Evolutionary conservation across 2,113 vertebrate genomes (phyloP).

Genomic region (Nerophis lumbriciformis): DNA sequence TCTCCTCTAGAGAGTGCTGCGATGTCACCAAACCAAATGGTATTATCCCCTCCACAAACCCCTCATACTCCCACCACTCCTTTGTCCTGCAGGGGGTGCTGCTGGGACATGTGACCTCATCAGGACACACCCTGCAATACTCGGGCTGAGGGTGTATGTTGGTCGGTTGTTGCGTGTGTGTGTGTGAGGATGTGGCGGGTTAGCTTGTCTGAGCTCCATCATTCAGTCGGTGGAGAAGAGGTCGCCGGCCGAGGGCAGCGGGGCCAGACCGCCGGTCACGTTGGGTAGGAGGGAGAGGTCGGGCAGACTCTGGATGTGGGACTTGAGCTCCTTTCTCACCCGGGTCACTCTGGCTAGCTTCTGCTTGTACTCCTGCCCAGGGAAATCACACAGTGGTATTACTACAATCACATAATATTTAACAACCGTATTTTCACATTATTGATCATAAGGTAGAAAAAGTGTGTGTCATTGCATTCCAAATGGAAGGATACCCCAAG

Average conservation of each 20-base stretch:
- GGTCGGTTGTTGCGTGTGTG: conserved; percentile 11
- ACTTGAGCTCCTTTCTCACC: conserved; percentile 97
- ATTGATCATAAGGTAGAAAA: no score
- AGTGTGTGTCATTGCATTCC: background rate
- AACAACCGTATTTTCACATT: no score
- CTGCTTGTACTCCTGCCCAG: conserved; percentile 90
- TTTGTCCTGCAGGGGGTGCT: conserved; percentile 20
- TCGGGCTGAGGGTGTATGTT: conserved; percentile 33
- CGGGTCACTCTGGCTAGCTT: conserved; percentile 95
- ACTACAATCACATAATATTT: background rate
- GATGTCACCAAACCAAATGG: conserved; percentile 25
- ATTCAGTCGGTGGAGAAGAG: conserved; percentile 96
- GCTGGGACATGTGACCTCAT: conserved; percentile 18
- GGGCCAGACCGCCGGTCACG: conserved; percentile 91
- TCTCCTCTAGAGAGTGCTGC: conserved; percentile 34
- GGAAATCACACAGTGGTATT: conserved; percentile 1
- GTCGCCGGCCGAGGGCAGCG: conserved; percentile 93
- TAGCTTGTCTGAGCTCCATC: conserved; percentile 2
- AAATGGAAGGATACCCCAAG: background rate
- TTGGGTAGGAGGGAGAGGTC: conserved; percentile 94
- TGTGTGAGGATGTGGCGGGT: conserved; percentile 19
- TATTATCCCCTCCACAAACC: background rate
- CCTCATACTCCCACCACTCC: conserved; percentile 10
- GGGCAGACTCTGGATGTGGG: conserved; percentile 97
- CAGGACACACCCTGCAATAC: conserved; percentile 19